Conservation (phyloP, 2,888 invertebrate species). For the Bimastos eiseni region DNA sequence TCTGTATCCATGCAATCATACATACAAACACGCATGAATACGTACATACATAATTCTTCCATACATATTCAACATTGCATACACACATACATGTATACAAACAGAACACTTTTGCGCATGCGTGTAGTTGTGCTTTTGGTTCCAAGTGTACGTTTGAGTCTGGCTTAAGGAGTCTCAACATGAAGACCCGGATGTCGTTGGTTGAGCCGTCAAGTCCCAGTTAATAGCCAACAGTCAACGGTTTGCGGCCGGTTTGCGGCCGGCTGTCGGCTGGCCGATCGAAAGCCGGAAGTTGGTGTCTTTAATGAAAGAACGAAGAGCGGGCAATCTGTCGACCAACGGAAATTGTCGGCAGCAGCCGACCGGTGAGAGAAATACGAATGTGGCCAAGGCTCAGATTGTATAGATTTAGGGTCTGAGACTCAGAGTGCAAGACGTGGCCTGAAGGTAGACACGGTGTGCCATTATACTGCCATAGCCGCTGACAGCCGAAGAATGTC, state of each 20-base stretch:
- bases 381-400: not conserved
- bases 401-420: not conserved
- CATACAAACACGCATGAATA: conserved; percentile 23
- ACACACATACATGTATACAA: not conserved
- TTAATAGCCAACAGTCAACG: not conserved
- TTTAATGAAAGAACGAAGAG: not conserved
- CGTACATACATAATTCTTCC: not conserved
- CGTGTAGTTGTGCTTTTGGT: not conserved
- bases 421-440: not conserved
- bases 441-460: not conserved
- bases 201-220: not conserved
- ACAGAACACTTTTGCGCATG: not conserved
- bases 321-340: conserved; percentile 7
- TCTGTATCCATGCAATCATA: not conserved
- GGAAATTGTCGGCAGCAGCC: not conserved
- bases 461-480: no score
- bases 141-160: not conserved
- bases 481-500: no score
- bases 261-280: not conserved
- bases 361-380: not conserved
- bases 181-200: not conserved
- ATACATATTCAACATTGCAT: not conserved
- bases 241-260: not conserved
- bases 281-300: not conserved
- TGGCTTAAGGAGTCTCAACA: not conserved